These are phyloP conservation scores for Drosophila eohydei DNA, from an alignment of 2,888 invertebrate genomes.

Conservation along the genomic window DNA sequence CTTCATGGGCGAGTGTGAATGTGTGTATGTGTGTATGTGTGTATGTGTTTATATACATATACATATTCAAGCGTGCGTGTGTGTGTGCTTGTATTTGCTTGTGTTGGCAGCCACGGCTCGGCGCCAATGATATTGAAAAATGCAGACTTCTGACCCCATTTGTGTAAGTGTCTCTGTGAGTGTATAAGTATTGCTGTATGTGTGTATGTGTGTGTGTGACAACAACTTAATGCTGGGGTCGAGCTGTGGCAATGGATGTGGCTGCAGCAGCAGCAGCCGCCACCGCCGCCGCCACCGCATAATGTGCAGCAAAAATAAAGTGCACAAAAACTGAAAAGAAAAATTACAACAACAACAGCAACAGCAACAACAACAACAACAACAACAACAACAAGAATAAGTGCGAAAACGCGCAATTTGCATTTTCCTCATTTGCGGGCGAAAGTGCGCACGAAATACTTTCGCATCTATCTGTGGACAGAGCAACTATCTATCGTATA, in stretches of 20 bases:
- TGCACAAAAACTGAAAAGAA: slow-evolving; percentile 32
- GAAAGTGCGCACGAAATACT: slow-evolving; percentile 36
- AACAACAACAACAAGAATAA: slow-evolving; percentile 17
- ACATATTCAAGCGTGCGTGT: slow-evolving; percentile 7
- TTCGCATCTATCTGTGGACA: slow-evolving; percentile 14
- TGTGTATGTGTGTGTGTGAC: slow-evolving; percentile 29
- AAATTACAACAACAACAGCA: slow-evolving; percentile 11
- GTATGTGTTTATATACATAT: slow-evolving; percentile 2
- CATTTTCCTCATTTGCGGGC: slow-evolving; percentile 55
- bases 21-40: slow-evolving; percentile 5
- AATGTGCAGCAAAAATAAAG: slow-evolving; percentile 50
- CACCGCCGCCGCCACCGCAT: slow-evolving; percentile 39
- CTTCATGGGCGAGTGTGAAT: slow-evolving; percentile 3
- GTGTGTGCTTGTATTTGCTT: slow-evolving; percentile 16
- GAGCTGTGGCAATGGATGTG: slow-evolving; percentile 33
- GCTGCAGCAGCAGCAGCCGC: slow-evolving; percentile 33
- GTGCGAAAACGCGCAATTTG: slow-evolving; percentile 58
- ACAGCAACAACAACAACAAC: neutral
- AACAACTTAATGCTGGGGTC: slow-evolving; percentile 43
- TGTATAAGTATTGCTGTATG: slow-evolving; percentile 7
- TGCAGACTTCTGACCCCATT: slow-evolving; percentile 66
- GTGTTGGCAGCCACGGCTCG: slow-evolving; percentile 46
- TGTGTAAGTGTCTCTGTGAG: slow-evolving; percentile 29
- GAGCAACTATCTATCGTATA: slow-evolving; percentile 15
- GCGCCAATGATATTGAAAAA: slow-evolving; percentile 67